Evolutionary conservation across 2,888 invertebrate species (phyloP).

Genomic region (Eupithecia tripunctaria): DNA sequence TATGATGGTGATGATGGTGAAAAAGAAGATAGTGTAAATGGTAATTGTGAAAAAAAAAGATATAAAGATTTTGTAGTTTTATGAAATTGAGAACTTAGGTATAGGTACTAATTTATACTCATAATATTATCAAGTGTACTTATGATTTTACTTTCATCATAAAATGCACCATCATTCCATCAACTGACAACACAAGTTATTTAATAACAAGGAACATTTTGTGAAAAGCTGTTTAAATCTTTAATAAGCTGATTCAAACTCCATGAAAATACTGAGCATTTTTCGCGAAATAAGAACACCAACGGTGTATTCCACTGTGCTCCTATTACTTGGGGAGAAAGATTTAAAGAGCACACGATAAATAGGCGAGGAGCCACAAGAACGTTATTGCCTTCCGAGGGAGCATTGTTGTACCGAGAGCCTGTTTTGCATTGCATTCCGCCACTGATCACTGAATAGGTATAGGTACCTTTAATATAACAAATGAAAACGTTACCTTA

Average conservation of each 20-base stretch:
- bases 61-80: too few species aligned
- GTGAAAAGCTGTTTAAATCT: neutral
- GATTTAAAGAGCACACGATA: slow-evolving; percentile 58
- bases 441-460: slow-evolving; percentile 45
- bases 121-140: neutral
- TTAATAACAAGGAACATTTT: slow-evolving; percentile 5
- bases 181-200: neutral
- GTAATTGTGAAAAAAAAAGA: too few species aligned
- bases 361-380: slow-evolving; percentile 56
- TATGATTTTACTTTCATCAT: neutral
- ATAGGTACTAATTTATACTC: neutral
- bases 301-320: slow-evolving; percentile 44
- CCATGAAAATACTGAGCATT: slow-evolving; percentile 42
- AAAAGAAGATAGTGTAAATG: too few species aligned
- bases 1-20: too few species aligned
- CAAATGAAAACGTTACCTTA: slow-evolving; percentile 21
- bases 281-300: slow-evolving; percentile 49
- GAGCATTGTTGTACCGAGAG: slow-evolving; percentile 49
- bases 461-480: slow-evolving; percentile 13
- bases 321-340: slow-evolving; percentile 44
- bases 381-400: slow-evolving; percentile 54
- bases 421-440: slow-evolving; percentile 51
- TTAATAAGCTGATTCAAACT: slow-evolving; percentile 22
- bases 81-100: too few species aligned
- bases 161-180: neutral